These are phyloP conservation scores for Laothoe populi DNA, from an alignment of 2,888 invertebrate species.

Conservation along the genomic window DNA sequence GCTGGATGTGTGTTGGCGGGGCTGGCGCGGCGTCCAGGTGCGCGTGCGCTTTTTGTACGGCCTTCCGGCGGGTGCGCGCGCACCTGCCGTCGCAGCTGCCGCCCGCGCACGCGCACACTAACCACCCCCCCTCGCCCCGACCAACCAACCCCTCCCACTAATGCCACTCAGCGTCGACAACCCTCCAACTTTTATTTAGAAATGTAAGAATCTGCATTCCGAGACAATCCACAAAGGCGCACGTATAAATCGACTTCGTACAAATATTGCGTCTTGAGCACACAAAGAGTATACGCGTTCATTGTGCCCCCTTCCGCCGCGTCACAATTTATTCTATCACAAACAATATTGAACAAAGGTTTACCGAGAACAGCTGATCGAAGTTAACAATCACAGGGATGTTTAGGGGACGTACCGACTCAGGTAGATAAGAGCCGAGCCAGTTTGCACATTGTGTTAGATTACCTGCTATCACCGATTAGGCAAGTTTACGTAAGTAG, in stretches of 20 bases:
- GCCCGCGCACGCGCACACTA: constrained; percentile 53
- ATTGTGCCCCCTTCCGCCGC: constrained; percentile 32
- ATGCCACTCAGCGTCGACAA: constrained; percentile 1
- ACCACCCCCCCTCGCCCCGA: constrained; percentile 29
- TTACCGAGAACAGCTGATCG: constrained; percentile 40
- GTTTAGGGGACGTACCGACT: constrained; percentile 31
- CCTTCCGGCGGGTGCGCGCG: constrained; percentile 81
- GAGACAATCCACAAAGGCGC: not conserved
- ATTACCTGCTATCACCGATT: not conserved
- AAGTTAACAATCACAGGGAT: constrained; percentile 37
- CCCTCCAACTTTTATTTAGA: not conserved
- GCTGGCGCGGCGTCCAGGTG: constrained; percentile 72
- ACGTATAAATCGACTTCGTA: not conserved
- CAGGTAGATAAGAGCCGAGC: constrained; percentile 33
- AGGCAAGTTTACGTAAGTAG: not conserved
- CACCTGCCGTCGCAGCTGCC: constrained; percentile 78
- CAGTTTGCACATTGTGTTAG: not conserved
- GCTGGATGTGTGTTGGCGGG: constrained; percentile 41
- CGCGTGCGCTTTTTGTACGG: constrained; percentile 77
- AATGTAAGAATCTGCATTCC: not conserved
- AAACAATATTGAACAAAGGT: constrained; percentile 33
- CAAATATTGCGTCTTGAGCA: constrained; percentile 11
- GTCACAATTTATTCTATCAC: constrained; percentile 21
- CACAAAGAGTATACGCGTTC: constrained; percentile 34
- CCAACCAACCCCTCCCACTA: constrained; percentile 1